phyloP scores from a whole-genome alignment of 2,113 vertebrate species.

The Agapornis roseicollis region DNA sequence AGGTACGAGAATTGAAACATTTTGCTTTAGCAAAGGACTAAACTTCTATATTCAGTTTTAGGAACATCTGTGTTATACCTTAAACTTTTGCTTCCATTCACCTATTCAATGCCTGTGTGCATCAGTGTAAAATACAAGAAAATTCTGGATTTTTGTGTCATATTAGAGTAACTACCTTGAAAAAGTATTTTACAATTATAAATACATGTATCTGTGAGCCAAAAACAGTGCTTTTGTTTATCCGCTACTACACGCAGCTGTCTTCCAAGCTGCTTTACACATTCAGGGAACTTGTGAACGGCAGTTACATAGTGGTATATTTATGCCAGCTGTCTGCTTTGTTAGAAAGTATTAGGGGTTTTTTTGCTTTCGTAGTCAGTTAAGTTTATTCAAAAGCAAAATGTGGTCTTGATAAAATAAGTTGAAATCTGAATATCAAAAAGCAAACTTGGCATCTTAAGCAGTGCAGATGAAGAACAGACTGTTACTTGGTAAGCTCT shows the following conservation, averaged over 20 bases:
- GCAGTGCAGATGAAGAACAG: not conserved
- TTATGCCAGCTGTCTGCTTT: constrained; percentile 15
- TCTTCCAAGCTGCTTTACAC: not conserved
- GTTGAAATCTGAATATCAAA: not conserved
- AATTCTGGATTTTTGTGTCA: not conserved
- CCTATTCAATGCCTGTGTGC: not conserved
- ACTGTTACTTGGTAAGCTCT: not conserved
- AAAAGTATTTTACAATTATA: not conserved
- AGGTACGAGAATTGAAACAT: constrained; percentile 70
- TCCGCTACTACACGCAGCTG: not conserved
- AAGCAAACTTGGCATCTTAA: not conserved
- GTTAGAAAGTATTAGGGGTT: not conserved
- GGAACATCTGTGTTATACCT: not conserved
- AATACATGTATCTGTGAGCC: not conserved
- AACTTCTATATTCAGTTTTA: not conserved
- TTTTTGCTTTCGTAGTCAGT: not conserved
- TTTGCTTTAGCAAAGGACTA: not conserved
- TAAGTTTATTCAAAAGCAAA: constrained; percentile 7
- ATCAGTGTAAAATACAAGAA: not conserved
- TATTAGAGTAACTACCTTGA: not conserved
- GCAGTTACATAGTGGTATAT: not conserved
- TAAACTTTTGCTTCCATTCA: not conserved
- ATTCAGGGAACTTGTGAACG: not conserved
- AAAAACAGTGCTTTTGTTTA: not conserved
- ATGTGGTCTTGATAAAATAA: not conserved